Evolutionary conservation across 2,113 vertebrate species (phyloP).

Genomic region (Dromiciops gliroides): DNA sequence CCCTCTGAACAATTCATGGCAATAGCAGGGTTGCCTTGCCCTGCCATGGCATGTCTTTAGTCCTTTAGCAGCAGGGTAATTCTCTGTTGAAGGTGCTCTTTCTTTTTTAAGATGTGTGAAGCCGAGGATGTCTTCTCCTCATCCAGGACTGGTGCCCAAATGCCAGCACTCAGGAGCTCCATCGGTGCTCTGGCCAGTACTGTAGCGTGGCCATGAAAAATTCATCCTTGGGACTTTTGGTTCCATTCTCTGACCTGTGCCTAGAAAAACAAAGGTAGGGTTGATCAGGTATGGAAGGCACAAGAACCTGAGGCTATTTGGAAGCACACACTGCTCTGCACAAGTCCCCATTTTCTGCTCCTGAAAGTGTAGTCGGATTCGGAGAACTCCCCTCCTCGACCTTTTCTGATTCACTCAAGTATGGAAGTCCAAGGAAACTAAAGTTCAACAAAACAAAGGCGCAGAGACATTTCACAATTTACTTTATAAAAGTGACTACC

Average conservation of each 20-base stretch:
- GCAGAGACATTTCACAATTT: background rate
- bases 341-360: background rate
- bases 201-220: too few relatives aligned
- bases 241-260: too few relatives aligned
- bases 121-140: too few relatives aligned
- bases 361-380: rapidly evolving
- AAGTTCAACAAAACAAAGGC: background rate
- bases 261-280: too few relatives aligned
- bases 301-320: background rate
- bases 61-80: background rate
- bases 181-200: too few relatives aligned
- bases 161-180: too few relatives aligned
- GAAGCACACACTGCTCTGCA: background rate
- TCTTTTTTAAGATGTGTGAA: too few relatives aligned
- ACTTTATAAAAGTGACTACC: background rate
- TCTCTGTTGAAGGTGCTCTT: background rate
- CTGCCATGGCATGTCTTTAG: background rate
- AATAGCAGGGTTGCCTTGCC: background rate
- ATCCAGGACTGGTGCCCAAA: too few relatives aligned
- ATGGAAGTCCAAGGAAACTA: background rate
- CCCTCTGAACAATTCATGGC: background rate
- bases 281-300: background rate
- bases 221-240: too few relatives aligned
- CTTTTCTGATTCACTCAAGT: background rate
- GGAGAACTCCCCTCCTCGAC: background rate